Conservation (phyloP, 2,113 vertebrate species). For the Epinephelus cyanopodus region DNA sequence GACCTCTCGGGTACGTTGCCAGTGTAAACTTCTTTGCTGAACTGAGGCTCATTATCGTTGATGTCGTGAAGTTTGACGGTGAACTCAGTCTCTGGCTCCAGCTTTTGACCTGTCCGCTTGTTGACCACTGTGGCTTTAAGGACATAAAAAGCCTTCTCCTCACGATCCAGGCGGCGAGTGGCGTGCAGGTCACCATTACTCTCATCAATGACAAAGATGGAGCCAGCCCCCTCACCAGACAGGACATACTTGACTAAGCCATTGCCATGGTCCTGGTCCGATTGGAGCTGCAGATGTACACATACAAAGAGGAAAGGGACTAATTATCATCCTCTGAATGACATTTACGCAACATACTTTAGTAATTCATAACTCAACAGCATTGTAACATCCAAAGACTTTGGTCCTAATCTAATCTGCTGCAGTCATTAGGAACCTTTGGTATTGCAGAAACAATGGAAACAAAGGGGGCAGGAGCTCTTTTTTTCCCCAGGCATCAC, state of each 20-base stretch:
- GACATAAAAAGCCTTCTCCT: slow-evolving; percentile 92
- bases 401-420: not conserved
- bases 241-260: slow-evolving; percentile 94
- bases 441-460: too few species aligned
- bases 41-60: slow-evolving; percentile 97
- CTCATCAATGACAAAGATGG: slow-evolving; percentile 94
- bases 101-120: slow-evolving; percentile 88
- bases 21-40: slow-evolving; percentile 91
- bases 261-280: slow-evolving; percentile 92
- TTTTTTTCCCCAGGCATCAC: too few species aligned
- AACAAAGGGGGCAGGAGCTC: too few species aligned
- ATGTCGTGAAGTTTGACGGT: slow-evolving; percentile 97
- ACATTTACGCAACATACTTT: not conserved
- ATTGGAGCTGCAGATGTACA: slow-evolving; percentile 91
- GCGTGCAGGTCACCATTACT: slow-evolving; percentile 96
- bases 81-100: slow-evolving; percentile 96
- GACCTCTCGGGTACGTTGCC: slow-evolving; percentile 94
- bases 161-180: slow-evolving; percentile 93
- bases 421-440: too few species aligned
- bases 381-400: not conserved
- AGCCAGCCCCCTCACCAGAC: slow-evolving; percentile 95
- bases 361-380: not conserved
- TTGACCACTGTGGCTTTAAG: slow-evolving; percentile 93
- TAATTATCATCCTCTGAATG: not conserved
- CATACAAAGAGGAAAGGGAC: not conserved